These are phyloP conservation scores for Crocuta crocuta DNA, from an alignment of 2,113 vertebrate species.

Conservation along the genomic window DNA sequence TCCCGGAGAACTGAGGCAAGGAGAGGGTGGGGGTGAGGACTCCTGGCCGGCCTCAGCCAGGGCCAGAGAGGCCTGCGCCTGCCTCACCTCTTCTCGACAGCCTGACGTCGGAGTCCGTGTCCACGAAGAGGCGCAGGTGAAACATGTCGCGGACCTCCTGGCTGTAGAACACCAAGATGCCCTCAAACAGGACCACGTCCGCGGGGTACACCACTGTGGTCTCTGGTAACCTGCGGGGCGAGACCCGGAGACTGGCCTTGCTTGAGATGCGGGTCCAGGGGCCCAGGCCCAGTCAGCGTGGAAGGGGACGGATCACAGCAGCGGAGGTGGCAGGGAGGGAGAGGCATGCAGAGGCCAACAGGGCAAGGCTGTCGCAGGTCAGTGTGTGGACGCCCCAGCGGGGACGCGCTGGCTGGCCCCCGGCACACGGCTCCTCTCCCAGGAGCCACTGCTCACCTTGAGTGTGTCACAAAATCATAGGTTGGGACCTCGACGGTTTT, in stretches of 20 bases:
- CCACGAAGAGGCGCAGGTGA: slow-evolving; percentile 98
- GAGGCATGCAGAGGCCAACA: background rate
- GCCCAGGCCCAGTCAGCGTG: too few species aligned
- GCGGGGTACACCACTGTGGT: slow-evolving; percentile 94
- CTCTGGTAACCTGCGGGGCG: slow-evolving; percentile 88
- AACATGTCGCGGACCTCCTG: slow-evolving; percentile 98
- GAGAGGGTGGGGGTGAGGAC: background rate
- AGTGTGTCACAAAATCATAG: slow-evolving; percentile 98
- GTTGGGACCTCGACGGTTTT: slow-evolving; percentile 95
- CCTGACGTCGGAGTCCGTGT: slow-evolving; percentile 96
- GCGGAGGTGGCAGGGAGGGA: accelerated
- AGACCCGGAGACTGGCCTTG: background rate
- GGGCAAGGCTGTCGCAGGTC: background rate
- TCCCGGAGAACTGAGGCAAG: slow-evolving; percentile 92
- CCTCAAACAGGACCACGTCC: slow-evolving; percentile 96
- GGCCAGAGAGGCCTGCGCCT: accelerated
- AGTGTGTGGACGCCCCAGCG: background rate
- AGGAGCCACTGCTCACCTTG: slow-evolving; percentile 87
- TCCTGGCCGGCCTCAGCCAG: accelerated
- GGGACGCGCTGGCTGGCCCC: background rate
- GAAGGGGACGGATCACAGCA: background rate
- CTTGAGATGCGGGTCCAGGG: background rate
- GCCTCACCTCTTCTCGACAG: slow-evolving; percentile 94
- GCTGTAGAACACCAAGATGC: slow-evolving; percentile 97
- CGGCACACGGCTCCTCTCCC: background rate